A percentile compares a stretch with the other conserved stretches of the same genome.
These are phyloP conservation scores for Spondyliosoma cantharus DNA, from an alignment of 2,797 vertebrate genomes.

Conservation along the genomic window DNA sequence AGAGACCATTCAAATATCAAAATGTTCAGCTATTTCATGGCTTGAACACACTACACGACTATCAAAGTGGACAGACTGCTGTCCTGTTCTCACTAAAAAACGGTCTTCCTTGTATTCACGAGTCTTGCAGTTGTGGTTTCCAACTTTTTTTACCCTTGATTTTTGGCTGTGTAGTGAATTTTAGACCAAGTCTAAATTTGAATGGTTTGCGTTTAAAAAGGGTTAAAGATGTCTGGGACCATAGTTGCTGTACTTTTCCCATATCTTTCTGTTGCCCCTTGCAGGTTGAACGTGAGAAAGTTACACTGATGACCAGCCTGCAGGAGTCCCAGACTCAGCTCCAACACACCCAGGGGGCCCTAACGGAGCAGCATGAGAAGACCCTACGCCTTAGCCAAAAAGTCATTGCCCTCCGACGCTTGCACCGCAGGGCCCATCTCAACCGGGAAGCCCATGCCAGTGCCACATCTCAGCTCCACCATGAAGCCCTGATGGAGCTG, in stretches of 20 bases:
- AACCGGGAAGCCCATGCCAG: constrained; percentile 73
- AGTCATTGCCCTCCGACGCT: constrained; percentile 85
- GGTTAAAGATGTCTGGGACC: not conserved
- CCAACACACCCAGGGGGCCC: constrained; percentile 92
- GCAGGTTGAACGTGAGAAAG: constrained; percentile 95
- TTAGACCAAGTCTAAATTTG: not conserved
- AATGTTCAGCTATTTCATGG: too few relatives aligned
- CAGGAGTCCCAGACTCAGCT: constrained; percentile 94
- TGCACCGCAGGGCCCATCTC: constrained; percentile 74
- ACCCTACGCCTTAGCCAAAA: constrained; percentile 89
- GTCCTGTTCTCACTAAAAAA: too few relatives aligned
- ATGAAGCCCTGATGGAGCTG: constrained; percentile 75
- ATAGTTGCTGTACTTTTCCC: not conserved
- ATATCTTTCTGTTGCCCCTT: constrained; percentile 39
- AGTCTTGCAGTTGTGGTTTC: too few relatives aligned
- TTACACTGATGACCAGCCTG: constrained; percentile 87
- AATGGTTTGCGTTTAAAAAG: not conserved
- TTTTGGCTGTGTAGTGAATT: not conserved
- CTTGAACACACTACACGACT: too few relatives aligned
- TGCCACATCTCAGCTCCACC: constrained; percentile 15
- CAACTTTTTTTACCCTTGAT: not conserved
- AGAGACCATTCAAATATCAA: too few relatives aligned
- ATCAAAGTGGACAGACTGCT: too few relatives aligned
- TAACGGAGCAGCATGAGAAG: constrained; percentile 91
- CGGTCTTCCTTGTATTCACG: too few relatives aligned